Base-by-base conservation (phyloP, 2,888 invertebrate species). In the Boloria selene region DNA sequence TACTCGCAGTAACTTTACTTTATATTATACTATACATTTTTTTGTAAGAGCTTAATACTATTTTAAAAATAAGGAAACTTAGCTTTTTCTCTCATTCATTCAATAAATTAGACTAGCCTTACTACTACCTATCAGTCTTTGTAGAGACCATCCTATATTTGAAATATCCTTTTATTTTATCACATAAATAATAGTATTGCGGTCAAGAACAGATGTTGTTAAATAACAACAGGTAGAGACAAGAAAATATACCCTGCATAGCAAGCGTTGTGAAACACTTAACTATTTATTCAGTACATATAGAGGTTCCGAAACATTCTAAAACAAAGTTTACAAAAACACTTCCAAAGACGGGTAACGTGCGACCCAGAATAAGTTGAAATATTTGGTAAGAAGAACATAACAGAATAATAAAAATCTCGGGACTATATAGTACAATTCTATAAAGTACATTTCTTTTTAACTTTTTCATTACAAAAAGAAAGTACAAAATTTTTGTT, bases 201-300 rank as follows among this genome's bases (percentile, higher is more conserved):
- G 22, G 55, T 55, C 55, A 13, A 55, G 42, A 44, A 55, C 1
- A 26, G 13, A 31, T 13, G 16, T 47, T 26, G 58, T 31, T 31
- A 47, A 58, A 58, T 45, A 47, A 55, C 55, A 55, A 55, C 44
- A 55, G 44, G 55, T 55, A 44, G 13, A 31, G 31, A 59, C n/a
- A 13, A 16, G 26, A 16, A 59, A 47, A 59, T 59, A 59, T 31
- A 47, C 47, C 58, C 47, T 58, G 58, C 58, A 58, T 47, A 58
- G 58, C 45, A 45, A 58, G 58, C 45, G 47, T 47, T 58, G 16
- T 47, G 47, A 59, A 59, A 16, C 47, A 26, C 45, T 59, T 49
- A 59, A 49, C 31, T 49, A 59, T 59, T 59, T 59, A 47, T 13
- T 17, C 31, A 26, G 26, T 47, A 47, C 16, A 47, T 47, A 59